A percentile compares a stretch with the other conserved stretches of the same genome.
phyloP scores from a whole-genome alignment of 2,113 vertebrate species.

The Actenoides hombroni region DNA sequence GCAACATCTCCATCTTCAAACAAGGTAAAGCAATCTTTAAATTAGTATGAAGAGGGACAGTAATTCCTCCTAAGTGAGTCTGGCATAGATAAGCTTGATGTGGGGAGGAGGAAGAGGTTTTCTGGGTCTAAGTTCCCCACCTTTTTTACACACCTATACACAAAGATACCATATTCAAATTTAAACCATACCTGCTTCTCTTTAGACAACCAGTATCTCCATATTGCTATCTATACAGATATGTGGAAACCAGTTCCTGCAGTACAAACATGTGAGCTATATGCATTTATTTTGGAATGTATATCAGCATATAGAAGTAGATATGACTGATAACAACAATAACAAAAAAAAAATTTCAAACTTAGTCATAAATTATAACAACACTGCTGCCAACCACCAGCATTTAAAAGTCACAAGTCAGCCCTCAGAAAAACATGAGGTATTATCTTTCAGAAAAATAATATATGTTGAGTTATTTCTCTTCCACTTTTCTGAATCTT shows the following conservation, averaged over 20 bases:
- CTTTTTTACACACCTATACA: not conserved
- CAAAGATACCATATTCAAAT: not conserved
- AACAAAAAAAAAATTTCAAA: not conserved
- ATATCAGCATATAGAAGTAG: not conserved
- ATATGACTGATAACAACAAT: not conserved
- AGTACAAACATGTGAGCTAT: not conserved
- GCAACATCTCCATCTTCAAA: not conserved
- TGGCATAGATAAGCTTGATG: not conserved
- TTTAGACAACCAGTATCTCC: not conserved
- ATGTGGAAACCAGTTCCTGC: not conserved
- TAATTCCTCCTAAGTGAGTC: not conserved
- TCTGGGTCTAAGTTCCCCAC: not conserved
- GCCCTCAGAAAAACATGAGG: not conserved
- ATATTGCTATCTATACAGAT: rapidly evolving
- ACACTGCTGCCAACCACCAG: not conserved
- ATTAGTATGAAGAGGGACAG: not conserved
- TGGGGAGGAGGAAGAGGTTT: not conserved
- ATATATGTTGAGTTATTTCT: not conserved
- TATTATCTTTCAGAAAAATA: not conserved
- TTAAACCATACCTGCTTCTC: not conserved
- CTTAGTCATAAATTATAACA: not conserved
- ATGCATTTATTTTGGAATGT: not conserved
- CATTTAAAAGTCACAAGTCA: not conserved
- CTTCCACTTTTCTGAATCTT: not conserved
- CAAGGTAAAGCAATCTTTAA: not conserved